Conservation (phyloP, 1,140 invertebrate genomes). For the Microplitis demolitor region DNA sequence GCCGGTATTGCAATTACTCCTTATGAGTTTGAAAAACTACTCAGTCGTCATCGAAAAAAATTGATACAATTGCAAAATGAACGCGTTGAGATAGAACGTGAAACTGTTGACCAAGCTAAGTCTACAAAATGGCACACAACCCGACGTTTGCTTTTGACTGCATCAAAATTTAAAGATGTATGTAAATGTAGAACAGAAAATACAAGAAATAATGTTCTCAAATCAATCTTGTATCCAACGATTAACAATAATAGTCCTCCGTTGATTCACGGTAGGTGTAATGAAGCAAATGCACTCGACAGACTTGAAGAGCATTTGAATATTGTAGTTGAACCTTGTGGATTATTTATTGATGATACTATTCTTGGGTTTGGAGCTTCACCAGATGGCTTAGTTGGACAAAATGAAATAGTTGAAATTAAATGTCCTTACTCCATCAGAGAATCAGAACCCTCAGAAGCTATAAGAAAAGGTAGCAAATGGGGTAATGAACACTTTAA, state of each 20-base stretch:
- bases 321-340: conserved; percentile 38
- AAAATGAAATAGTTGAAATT: conserved; percentile 43
- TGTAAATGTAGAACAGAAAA: conserved; percentile 35
- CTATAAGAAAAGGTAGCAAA: no score
- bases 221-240: conserved; percentile 35
- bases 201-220: conserved; percentile 30
- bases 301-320: conserved; percentile 27
- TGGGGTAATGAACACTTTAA: no score
- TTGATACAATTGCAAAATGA: no score
- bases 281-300: conserved; percentile 39
- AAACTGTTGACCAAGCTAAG: no score
- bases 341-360: conserved; percentile 47
- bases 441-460: neutral
- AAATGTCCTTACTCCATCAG: conserved; percentile 43
- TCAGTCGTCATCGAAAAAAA: no score
- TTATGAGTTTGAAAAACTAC: no score
- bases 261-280: conserved; percentile 36
- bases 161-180: conserved; percentile 47
- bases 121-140: conserved; percentile 34
- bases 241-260: conserved; percentile 28
- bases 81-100: no score
- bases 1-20: no score
- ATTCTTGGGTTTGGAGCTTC: conserved; percentile 42
- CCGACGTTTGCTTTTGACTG: conserved; percentile 40
- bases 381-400: conserved; percentile 49